phyloP scores from a whole-genome alignment of 2,797 vertebrate genomes.

The Coendou prehensilis region DNA sequence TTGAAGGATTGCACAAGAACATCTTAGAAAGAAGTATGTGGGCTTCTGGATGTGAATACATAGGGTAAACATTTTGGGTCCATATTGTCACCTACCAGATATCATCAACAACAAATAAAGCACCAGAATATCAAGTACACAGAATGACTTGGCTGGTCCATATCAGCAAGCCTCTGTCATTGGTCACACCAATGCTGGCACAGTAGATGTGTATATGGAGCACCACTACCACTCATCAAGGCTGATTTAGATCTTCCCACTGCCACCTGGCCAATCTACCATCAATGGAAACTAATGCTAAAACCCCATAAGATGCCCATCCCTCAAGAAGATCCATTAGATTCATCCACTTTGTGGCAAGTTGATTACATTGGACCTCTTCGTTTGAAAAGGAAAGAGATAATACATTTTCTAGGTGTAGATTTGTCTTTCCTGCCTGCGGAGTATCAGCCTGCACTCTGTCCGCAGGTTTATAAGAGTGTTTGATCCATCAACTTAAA shows the following conservation, averaged over 20 bases:
- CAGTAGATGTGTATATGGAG: background rate
- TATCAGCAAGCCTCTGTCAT: background rate
- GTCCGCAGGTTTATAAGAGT: background rate
- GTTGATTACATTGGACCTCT: background rate
- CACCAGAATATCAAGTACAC: background rate
- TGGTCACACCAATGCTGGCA: background rate
- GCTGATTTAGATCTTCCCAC: background rate
- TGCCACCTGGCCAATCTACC: background rate
- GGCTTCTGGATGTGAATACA: background rate
- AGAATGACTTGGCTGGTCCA: background rate
- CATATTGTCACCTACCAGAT: background rate
- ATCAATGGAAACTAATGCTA: background rate
- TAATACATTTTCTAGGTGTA: background rate
- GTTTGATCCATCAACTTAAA: background rate
- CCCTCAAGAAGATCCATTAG: background rate
- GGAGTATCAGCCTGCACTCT: background rate
- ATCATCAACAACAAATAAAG: background rate
- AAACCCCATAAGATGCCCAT: background rate
- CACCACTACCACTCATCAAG: background rate
- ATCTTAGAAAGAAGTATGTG: background rate
- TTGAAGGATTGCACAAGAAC: background rate
- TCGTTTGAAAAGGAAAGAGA: background rate
- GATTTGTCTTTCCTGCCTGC: background rate
- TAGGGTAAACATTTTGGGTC: background rate
- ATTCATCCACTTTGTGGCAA: background rate